Conservation (phyloP, 2,797 vertebrate species). For the Smutsia temminckii region DNA sequence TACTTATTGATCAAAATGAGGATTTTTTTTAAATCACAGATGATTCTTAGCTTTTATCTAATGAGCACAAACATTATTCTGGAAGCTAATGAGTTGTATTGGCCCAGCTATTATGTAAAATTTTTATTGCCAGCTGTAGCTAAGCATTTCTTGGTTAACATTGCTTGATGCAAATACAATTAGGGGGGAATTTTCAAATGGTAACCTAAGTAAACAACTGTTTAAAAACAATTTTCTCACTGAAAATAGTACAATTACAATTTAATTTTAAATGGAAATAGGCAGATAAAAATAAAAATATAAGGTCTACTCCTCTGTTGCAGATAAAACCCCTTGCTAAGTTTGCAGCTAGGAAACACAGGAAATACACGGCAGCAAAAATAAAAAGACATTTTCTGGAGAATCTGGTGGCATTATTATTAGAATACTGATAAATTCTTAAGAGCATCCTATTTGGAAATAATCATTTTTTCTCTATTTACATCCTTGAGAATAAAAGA, state of each 20-base stretch:
- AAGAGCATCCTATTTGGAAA: not conserved
- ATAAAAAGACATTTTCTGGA: not conserved
- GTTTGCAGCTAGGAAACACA: slow-evolving; percentile 5
- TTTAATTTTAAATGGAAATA: slow-evolving; percentile 43
- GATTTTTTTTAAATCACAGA: slow-evolving; percentile 17
- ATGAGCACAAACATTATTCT: not conserved
- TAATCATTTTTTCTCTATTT: not conserved
- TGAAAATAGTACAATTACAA: slow-evolving; percentile 20
- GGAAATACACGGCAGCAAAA: not conserved
- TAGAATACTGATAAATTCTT: slow-evolving; percentile 32
- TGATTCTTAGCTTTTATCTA: slow-evolving; percentile 37
- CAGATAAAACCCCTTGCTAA: not conserved
- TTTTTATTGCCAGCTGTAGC: slow-evolving; percentile 15
- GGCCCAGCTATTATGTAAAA: slow-evolving; percentile 9
- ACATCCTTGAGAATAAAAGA: not conserved
- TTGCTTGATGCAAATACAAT: slow-evolving; percentile 49
- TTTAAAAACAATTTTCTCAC: slow-evolving; percentile 9
- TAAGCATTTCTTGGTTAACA: slow-evolving; percentile 52
- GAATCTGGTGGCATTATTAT: not conserved
- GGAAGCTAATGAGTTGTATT: slow-evolving; percentile 18
- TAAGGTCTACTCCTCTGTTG: not conserved
- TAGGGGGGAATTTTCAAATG: not conserved
- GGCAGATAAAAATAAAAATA: slow-evolving; percentile 20
- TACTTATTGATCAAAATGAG: not conserved
- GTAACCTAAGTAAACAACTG: slow-evolving; percentile 15